These are phyloP conservation scores for Mycteria americana DNA, from an alignment of 2,797 vertebrate species.

Conservation along the genomic window DNA sequence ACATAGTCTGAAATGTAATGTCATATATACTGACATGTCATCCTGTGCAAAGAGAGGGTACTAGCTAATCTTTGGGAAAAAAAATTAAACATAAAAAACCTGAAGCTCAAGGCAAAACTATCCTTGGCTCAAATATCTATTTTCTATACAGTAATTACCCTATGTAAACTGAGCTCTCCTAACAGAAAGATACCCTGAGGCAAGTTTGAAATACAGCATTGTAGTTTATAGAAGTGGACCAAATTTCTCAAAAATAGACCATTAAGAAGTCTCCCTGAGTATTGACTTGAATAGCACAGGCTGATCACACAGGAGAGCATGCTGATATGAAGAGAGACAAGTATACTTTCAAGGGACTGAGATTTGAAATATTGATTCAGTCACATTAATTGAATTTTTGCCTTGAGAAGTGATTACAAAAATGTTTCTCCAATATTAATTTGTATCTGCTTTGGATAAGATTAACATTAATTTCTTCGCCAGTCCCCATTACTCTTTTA, in stretches of 20 bases:
- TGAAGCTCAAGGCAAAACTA: slow-evolving; percentile 2
- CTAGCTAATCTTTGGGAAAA: not conserved
- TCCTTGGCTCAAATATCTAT: slow-evolving; percentile 18
- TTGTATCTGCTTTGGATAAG: slow-evolving; percentile 87
- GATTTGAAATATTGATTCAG: slow-evolving; percentile 88
- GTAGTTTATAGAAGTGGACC: slow-evolving; percentile 52
- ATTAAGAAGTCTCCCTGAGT: slow-evolving; percentile 63
- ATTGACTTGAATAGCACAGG: slow-evolving; percentile 57
- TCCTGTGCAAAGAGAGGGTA: not conserved
- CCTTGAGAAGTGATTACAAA: slow-evolving; percentile 89
- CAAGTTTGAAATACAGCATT: slow-evolving; percentile 36
- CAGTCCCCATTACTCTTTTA: slow-evolving; percentile 89
- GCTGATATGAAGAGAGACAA: slow-evolving; percentile 73
- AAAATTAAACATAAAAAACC: not conserved
- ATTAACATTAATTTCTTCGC: slow-evolving; percentile 84
- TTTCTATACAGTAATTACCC: slow-evolving; percentile 63
- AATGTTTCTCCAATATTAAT: slow-evolving; percentile 89
- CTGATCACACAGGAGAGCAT: slow-evolving; percentile 58
- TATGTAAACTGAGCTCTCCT: slow-evolving; percentile 54
- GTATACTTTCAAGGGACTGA: slow-evolving; percentile 76
- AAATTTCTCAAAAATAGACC: slow-evolving; percentile 50
- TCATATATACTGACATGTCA: not conserved
- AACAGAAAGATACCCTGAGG: slow-evolving; percentile 21
- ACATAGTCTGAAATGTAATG: not conserved
- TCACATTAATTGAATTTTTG: slow-evolving; percentile 91